Base-by-base conservation (phyloP, 37 sponge, comb jelly and placozoan genomes). In the Cladorhizidae sp. region DNA sequence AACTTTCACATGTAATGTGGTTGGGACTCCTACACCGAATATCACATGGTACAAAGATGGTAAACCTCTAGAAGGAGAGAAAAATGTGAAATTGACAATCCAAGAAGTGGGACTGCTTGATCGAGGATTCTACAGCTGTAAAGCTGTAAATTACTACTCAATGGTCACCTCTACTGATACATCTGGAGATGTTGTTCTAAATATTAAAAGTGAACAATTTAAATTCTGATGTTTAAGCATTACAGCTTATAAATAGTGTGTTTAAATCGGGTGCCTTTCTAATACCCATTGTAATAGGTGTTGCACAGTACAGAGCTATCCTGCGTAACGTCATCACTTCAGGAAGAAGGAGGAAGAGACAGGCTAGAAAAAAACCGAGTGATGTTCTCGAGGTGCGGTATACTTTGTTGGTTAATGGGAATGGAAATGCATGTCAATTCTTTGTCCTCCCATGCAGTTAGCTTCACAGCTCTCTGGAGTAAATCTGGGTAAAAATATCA, bases 31-130 rank as follows among this genome's bases (percentile, higher is more conserved):
- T 1, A 26, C 63, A 55, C 85, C 85, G 20, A 26, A 1, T 39
- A 84, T 84, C 85, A 54, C 45, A 11, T 84, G 85, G 85, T 84
- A 57, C 40, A 84, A 84, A 54, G 77, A 84, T 32, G 57, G 55
- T 18, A 41, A 37, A 15, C 35, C 5, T 23, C 28, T 76, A 8
- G 22, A 42, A 36, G 69, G 57, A 22, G 67, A 64, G 22, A 56
- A 28, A 0, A 17, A 36, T 12, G 2, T 29, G 2, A 36, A 7
- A 2, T 49, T 84, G 41, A 17, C 70, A 0, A 74, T 84, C 21
- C 42, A 22, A n/a, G 85, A 84, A 41, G 67, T 84, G 41, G 40
- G 25, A 0, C 40, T 76, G 26, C 23, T 21, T 3, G 59, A 76
- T 39, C 49, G 83, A 73, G 83, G 73, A 8, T 25, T 37, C 67